Conservation (phyloP, 2,797 vertebrate genomes). For the Myiotriccus ornatus region DNA sequence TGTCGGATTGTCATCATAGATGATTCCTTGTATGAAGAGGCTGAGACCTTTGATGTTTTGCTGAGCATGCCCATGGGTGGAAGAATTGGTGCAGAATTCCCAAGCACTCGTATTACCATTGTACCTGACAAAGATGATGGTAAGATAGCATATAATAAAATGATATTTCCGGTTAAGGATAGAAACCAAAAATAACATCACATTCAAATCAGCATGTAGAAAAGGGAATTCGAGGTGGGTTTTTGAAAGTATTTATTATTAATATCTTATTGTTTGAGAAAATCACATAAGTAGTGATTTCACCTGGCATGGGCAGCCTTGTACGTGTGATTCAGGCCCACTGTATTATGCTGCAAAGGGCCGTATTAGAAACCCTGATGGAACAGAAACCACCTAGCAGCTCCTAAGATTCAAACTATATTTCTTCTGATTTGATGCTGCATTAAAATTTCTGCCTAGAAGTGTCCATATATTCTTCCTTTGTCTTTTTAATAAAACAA, state of each 20-base stretch:
- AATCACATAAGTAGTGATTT: not conserved
- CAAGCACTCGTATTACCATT: constrained; percentile 80
- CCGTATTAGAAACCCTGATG: not conserved
- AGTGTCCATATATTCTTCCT: not conserved
- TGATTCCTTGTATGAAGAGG: constrained; percentile 88
- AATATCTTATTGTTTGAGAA: not conserved
- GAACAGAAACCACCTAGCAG: not conserved
- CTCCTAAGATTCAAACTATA: not conserved
- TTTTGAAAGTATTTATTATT: not conserved
- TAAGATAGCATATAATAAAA: constrained; percentile 64
- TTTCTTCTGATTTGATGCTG: not conserved
- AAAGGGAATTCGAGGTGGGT: not conserved
- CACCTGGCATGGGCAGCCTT: not conserved
- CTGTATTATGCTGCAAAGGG: not conserved
- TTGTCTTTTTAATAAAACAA: not conserved
- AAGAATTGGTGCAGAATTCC: constrained; percentile 83
- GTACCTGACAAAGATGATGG: constrained; percentile 87
- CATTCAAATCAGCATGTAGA: not conserved
- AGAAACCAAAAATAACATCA: not conserved
- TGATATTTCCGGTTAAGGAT: not conserved
- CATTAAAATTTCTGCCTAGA: not conserved
- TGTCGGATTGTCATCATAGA: constrained; percentile 90
- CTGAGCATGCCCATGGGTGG: constrained; percentile 90
- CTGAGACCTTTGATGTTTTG: constrained; percentile 89
- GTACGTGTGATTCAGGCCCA: not conserved